Base-by-base conservation (phyloP, 2,113 vertebrate species). In the Pholis gunnellus region DNA sequence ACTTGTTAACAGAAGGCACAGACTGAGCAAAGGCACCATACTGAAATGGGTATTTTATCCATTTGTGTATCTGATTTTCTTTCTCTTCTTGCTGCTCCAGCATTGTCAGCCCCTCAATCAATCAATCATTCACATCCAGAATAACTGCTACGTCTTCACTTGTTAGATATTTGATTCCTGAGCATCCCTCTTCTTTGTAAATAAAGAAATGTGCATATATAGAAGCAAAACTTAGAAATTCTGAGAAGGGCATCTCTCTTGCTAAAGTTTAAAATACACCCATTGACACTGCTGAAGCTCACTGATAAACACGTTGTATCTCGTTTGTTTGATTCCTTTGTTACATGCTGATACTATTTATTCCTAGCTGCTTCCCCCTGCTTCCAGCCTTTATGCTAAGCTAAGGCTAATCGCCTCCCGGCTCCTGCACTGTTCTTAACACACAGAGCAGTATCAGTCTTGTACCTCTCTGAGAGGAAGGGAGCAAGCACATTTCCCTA, bases 21-120 rank as follows among this genome's bases (percentile, higher is more conserved):
- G 34, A 67, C 34, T 52, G 54, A 46, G 6, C 44, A 73, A 78
- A 84, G 82, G 82, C 75, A 79, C 75, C 44, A 4, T 2, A 29
- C 22, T 48, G 22, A 64, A 25, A 59, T 11, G 40, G 22, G 15
- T n/a, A 13, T 22, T 44, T 46, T 1, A 18, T 36, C 25, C 25
- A 44, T 44, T 63, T 31, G 7, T 57, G 4, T 44, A 13, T 67
- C 27, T 20, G 27, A 68, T 72, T 36, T 36, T 73, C 27, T 44
- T 27, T 27, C 4, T 38, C 2, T 18, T 61, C 4, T 27, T 29
- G 42, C 34, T 34, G 34, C 42, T 44, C 11, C 42, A 44, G 14
- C 44, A 46, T 14, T 5, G 44, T 46, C 42, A 44, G 42, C 44
- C 42, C 42, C 42, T 44, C 13, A 44, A 44, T 14, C 42, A 44